These are phyloP conservation scores for Aphodius sticticus DNA, from an alignment of 2,888 invertebrate genomes.

Conservation along the genomic window DNA sequence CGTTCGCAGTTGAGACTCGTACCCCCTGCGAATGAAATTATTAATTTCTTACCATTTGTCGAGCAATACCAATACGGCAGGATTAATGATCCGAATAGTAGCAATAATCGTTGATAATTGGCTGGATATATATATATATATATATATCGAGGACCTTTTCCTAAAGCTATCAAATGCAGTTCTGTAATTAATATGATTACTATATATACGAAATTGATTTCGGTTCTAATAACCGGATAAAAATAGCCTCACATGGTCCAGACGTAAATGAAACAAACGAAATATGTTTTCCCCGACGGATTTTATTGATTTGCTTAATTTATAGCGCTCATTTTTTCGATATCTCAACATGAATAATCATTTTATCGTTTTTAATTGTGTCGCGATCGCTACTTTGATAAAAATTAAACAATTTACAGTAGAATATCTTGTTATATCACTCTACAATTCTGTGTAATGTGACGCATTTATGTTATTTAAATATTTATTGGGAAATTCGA, in stretches of 20 bases:
- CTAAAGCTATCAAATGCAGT: constrained; percentile 44
- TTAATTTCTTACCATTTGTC: background rate
- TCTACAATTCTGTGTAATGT: constrained; percentile 14
- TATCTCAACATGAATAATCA: constrained; percentile 26
- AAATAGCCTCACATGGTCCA: constrained; percentile 42
- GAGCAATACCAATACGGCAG: background rate
- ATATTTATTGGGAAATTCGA: constrained; percentile 10
- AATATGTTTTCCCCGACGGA: background rate
- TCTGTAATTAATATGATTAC: constrained; percentile 42
- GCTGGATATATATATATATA: background rate
- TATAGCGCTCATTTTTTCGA: constrained; percentile 12
- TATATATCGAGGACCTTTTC: constrained; percentile 35
- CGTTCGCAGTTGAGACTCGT: background rate
- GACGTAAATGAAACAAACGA: constrained; percentile 29
- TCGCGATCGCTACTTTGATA: constrained; percentile 25
- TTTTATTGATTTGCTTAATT: constrained; percentile 26
- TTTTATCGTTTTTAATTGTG: constrained; percentile 32
- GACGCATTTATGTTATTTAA: constrained; percentile 16
- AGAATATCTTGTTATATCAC: constrained; percentile 22
- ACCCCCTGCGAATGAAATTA: background rate
- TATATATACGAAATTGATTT: constrained; percentile 37
- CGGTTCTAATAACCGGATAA: constrained; percentile 42
- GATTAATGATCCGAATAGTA: constrained; percentile 21
- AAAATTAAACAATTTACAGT: constrained; percentile 20
- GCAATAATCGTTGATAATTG: constrained; percentile 20